Percentiles rank a stretch among this genome's conserved stretches.
phyloP scores from a whole-genome alignment of 2,113 vertebrate species.

The Stomatorhinus ivindoensis region DNA sequence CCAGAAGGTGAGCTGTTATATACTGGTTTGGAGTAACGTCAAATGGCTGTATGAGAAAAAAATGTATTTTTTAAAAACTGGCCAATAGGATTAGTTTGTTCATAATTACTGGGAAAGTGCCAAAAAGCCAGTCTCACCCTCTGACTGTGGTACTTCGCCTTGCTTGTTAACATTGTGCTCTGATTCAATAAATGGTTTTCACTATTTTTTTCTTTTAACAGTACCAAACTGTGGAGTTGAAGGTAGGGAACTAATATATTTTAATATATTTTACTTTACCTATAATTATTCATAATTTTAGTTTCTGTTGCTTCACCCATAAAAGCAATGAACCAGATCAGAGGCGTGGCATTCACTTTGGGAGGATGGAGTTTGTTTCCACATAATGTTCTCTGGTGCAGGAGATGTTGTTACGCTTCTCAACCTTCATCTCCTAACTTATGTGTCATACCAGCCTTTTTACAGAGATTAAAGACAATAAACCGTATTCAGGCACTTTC shows the following conservation, averaged over 20 bases:
- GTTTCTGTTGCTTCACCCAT: neutral
- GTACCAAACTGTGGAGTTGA: constrained; percentile 52
- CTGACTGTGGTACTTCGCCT: neutral
- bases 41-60: neutral
- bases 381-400: neutral
- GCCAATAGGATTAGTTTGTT: neutral
- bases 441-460: neutral
- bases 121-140: neutral
- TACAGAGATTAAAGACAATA: neutral
- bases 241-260: constrained; percentile 42
- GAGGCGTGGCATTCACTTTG: neutral
- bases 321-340: neutral
- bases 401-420: neutral
- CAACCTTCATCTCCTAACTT: neutral
- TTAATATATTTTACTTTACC: neutral
- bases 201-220: constrained; percentile 37
- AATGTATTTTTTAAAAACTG: neutral
- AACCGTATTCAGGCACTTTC: neutral
- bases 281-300: neutral
- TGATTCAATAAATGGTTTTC: neutral
- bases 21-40: neutral
- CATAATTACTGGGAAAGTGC: neutral
- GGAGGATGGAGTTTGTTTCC: too few relatives aligned
- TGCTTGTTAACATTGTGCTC: neutral
- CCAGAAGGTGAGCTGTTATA: constrained; percentile 39